Base-by-base conservation (phyloP, 2,797 vertebrate genomes). In the Chromobotia macracanthus region DNA sequence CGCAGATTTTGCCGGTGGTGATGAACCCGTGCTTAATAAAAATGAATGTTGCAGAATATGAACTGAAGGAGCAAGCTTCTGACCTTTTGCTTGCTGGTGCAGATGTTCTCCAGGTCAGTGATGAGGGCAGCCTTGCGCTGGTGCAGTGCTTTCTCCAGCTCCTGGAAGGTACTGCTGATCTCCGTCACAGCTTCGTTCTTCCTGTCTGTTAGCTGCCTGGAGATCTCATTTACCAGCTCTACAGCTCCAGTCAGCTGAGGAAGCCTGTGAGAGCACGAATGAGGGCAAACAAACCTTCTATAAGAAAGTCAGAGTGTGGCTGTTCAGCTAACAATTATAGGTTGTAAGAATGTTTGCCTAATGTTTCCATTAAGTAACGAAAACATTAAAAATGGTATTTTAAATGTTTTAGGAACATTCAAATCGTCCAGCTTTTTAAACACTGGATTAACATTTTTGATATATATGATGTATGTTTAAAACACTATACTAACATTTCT, bases 221-320 rank as follows among this genome's bases (percentile, higher is more conserved):
- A 97, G 89, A 99, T 97, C 84, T 95, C 96, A 0, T 90, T 92
- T 65, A 98, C 96, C 87, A 97, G 90, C 82, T 95, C 95, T 0
- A 97, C 94, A 65, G 97, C 96, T 0, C 93, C 93, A 0, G 95
- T 94, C 51, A 99, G 90, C 92, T 98, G 96, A 1, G 97, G 97
- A 61, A 97, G 93, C 84, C 97, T 98, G 31, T 0, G 10, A 75
- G 31, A 55, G 18, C n/a, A n/a, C n/a, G n/a, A n/a, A n/a, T 19
- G 7, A 31, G 13, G 9, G 3, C 21, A 55, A 50, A 64, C 48
- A 71, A 56, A 66, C 53, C 4, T n/a, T 65, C 73, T 1, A 2
- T 13, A 12, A 65, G 25, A 31, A 23, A 12, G 28, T 55, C 60
- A n/a, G n/a, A n/a, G n/a, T n/a, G n/a, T n/a, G n/a, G n/a, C n/a